Conservation (phyloP, 2,797 vertebrate species). For the Gymnoscopelus microlampas region DNA sequence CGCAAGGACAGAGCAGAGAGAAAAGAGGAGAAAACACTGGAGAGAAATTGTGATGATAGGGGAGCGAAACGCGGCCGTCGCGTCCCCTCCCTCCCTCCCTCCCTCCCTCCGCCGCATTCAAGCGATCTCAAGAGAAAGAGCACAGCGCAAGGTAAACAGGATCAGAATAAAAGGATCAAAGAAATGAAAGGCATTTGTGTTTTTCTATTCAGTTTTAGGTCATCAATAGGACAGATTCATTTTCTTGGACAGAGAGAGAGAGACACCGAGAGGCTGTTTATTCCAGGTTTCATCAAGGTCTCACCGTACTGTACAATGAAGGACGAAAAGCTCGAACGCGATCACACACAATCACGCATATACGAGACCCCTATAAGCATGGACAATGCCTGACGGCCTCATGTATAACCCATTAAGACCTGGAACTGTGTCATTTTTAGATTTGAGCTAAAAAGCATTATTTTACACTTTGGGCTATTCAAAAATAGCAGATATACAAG, state of each 20-base stretch:
- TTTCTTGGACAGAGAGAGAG: not conserved
- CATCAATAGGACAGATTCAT: slow-evolving; percentile 41
- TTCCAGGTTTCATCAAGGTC: not conserved
- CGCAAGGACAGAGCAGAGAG: slow-evolving; percentile 26
- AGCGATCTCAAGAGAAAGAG: slow-evolving; percentile 9
- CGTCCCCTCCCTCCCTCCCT: not conserved
- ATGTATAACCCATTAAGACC: no score
- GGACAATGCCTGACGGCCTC: no score
- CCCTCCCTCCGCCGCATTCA: slow-evolving; percentile 17
- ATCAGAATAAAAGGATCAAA: slow-evolving; percentile 27
- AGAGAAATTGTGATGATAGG: not conserved
- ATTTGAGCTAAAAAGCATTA: no score
- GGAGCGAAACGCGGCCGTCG: slow-evolving; percentile 7
- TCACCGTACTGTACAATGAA: no score
- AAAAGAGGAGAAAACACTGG: slow-evolving; percentile 9
- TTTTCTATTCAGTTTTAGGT: slow-evolving; percentile 39
- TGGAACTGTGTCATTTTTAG: no score
- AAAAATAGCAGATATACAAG: no score
- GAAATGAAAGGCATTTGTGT: slow-evolving; percentile 15
- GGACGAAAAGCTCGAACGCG: no score
- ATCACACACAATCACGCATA: no score
- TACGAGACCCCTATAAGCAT: no score
- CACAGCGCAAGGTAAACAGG: slow-evolving; percentile 22
- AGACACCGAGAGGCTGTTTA: slow-evolving; percentile 3
- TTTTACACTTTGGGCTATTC: no score